These are phyloP conservation scores for Homarus americanus DNA, from an alignment of 1,140 invertebrate genomes.

Conservation along the genomic window DNA sequence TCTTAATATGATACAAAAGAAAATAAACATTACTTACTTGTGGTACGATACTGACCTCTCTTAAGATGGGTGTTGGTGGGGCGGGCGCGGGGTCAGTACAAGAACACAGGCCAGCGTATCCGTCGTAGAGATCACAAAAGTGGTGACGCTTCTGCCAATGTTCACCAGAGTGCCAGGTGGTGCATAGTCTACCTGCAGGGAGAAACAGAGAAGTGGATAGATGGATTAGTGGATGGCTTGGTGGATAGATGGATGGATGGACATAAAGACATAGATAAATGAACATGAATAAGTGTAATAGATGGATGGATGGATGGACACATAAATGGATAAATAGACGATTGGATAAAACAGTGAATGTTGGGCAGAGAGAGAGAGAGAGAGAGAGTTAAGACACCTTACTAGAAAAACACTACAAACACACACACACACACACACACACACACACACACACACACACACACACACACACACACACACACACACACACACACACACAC, in stretches of 20 bases:
- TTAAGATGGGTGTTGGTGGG: background rate
- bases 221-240: background rate
- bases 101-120: slow-evolving; percentile 51
- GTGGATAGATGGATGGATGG: background rate
- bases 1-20: too few species aligned
- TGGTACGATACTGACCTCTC: slow-evolving; percentile 27
- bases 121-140: slow-evolving; percentile 57
- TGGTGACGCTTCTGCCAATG: slow-evolving; percentile 25
- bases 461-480: too few species aligned
- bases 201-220: background rate
- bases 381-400: background rate
- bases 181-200: slow-evolving; percentile 27
- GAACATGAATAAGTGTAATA: background rate
- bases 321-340: background rate
- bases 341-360: too few species aligned
- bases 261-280: background rate
- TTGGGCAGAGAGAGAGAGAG: background rate
- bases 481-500: too few species aligned
- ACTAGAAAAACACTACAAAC: background rate
- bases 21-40: too few species aligned
- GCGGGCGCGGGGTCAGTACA: slow-evolving; percentile 7
- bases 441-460: too few species aligned
- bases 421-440: too few species aligned
- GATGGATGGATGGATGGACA: background rate
- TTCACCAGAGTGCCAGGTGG: slow-evolving; percentile 25